Evolutionary conservation across 2,113 vertebrate genomes (phyloP).

Genomic region (Lepus europaeus): DNA sequence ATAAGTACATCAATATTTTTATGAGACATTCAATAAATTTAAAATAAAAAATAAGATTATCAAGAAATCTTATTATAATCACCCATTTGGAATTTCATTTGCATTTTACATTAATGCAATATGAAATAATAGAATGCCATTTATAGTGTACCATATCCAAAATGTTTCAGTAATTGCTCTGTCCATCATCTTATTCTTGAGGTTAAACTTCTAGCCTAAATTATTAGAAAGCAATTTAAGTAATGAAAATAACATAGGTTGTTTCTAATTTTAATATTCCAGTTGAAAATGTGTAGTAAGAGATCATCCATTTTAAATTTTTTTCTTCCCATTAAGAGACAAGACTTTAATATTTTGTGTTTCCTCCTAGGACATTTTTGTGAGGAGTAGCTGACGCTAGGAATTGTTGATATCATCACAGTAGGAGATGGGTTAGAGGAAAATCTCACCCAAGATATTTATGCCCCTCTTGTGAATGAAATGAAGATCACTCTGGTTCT

Average conservation of each 20-base stretch:
- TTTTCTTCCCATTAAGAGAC: not conserved
- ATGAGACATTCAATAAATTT: not conserved
- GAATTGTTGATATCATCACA: not conserved
- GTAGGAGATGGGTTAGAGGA: not conserved
- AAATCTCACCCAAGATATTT: not conserved
- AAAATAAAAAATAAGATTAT: slow-evolving; percentile 12
- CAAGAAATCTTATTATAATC: not conserved
- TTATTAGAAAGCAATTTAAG: slow-evolving; percentile 36
- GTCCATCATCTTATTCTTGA: not conserved
- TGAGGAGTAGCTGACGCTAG: not conserved
- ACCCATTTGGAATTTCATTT: slow-evolving; percentile 18
- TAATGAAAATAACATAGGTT: not conserved
- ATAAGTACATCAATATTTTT: slow-evolving; percentile 28
- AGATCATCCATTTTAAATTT: not conserved
- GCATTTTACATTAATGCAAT: not conserved
- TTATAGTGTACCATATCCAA: not conserved
- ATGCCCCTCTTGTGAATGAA: not conserved
- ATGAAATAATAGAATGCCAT: not conserved
- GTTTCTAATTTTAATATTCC: slow-evolving; percentile 21
- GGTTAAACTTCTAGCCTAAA: not conserved
- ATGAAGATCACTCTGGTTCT: not conserved
- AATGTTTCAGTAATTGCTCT: slow-evolving; percentile 50
- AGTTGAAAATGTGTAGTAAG: not conserved
- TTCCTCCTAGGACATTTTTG: slow-evolving; percentile 15
- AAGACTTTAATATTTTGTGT: not conserved